Evolutionary conservation across 2,113 vertebrate species (phyloP), one percentile per base, ranked within the genome.

Genomic region (Limnothrissa miodon): DNA sequence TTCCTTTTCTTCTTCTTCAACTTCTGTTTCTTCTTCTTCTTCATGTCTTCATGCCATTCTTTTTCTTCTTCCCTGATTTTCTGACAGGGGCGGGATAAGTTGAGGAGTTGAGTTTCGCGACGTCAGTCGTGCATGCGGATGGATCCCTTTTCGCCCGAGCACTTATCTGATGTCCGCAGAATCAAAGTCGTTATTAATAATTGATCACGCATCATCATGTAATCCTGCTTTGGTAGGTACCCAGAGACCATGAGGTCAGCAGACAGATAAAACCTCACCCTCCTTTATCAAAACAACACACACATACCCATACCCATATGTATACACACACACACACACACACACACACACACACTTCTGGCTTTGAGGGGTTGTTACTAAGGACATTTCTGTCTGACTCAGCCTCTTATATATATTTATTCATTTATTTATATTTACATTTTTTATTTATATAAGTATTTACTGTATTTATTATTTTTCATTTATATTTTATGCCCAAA

Each of bases 181-280:
- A 66, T 66, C 59, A 66, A 66, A 66, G 59, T 66, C 59, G 9
- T 66, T 66, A 66, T 66, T 66, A 66, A 66, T 66, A 66, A 66
- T 66, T 66, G 59, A 66, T 66, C 25, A 33, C 25, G 29, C 59
- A 33, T 29, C 59, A 33, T 66, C 59, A 33, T 66, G 59, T 66
- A 66, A 66, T 66, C 59, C 59, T 29, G 59, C 59, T 66, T n/a
- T 66, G 59, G n/a, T 66, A 11, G 8, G n/a, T 25, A 66, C 29
- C n/a, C 7, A 33, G 59, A 33, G 59, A 66, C 59, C 29, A 4
- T 66, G 59, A 66, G 25, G 59, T 66, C 59, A 66, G 59, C 59
- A 11, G 59, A 25, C 59, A 66, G 25, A 66, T 13, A 66, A 33
- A 25, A 33, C 59, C 78, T 6, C 23, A 8, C 21, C 21, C 51